phyloP scores from a whole-genome alignment of 2,113 vertebrate genomes.

The Puffinus mauretanicus region DNA sequence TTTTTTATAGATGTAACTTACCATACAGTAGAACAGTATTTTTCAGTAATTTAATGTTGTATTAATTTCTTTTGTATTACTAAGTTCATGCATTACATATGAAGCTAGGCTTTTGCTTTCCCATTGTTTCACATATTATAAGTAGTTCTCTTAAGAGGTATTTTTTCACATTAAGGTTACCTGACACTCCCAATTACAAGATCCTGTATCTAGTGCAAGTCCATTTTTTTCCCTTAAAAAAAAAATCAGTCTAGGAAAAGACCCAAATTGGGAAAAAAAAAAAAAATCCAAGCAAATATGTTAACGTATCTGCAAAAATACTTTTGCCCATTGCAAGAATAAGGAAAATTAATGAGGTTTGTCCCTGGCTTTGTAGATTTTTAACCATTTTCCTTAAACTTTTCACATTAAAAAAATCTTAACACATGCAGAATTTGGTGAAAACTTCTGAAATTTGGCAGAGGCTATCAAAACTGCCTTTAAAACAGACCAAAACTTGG shows the following conservation, averaged over 20 bases:
- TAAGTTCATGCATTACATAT: not conserved
- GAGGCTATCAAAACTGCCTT: not conserved
- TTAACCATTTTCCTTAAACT: not conserved
- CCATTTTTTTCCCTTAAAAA: not conserved
- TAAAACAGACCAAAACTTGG: not conserved
- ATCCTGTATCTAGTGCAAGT: not conserved
- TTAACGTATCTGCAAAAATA: not conserved
- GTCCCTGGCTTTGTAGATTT: not conserved
- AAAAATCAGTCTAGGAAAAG: not conserved
- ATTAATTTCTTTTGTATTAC: not conserved
- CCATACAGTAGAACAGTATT: not conserved
- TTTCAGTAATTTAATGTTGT: not conserved
- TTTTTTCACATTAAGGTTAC: not conserved
- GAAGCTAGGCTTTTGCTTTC: not conserved
- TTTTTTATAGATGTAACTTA: not conserved
- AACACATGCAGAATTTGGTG: not conserved
- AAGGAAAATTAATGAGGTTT: not conserved
- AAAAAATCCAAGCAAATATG: not conserved
- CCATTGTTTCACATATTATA: not conserved
- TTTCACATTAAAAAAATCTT: not conserved
- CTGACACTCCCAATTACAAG: not conserved
- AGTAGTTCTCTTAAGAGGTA: not conserved
- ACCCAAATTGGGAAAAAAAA: not conserved
- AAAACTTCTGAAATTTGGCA: not conserved
- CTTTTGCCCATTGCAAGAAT: not conserved